Base-by-base conservation (phyloP, 2,888 invertebrate genomes). In the Morpho achilles region DNA sequence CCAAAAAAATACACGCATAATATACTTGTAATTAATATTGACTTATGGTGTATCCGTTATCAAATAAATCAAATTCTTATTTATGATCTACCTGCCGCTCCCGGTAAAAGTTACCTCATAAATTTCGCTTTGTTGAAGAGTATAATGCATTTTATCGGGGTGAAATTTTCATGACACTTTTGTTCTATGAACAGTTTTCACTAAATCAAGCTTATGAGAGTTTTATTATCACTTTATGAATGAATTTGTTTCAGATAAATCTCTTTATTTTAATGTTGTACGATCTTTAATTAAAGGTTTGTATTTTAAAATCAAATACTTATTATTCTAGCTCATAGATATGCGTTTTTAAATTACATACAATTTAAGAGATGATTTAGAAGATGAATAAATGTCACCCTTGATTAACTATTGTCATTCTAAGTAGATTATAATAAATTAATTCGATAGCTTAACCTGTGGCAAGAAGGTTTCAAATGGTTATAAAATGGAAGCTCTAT, bases 61-160 rank as follows among this genome's bases (percentile, higher is more conserved):
- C 53, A 48, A 47, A 61, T 61, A 61, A 61, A 61, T 61, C 60
- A 61, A 58, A 54, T 48, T 48, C 54, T 61, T 58, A 61, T 61
- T 58, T 58, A 58, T 48, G 46, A 51, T 41, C 41, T 58, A 53
- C 54, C 57, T 58, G 57, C 51, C 54, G 53, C 57, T 50, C 47
- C 51, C 54, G 45, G 50, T 9, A 44, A 54, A 61, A 57, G 47
- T 61, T 58, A 40, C 41, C 54, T 10, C 60, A 61, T 61, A 58
- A 61, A 61, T 61, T 58, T 61, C 48, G 47, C 53, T 61, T 58
- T 58, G 57, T 53, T 58, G 57, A 61, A 58, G 60, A 56, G 50
- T 54, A 58, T 61, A 61, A 61, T 61, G 60, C 57, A 57, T 61
- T 61, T 58, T 48, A 53, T 50, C 50, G 53, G 54, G 54, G 58